Percentiles rank a stretch among this genome's conserved stretches.
Evolutionary conservation across 2,113 vertebrate species (phyloP).

Genomic region (Trochalopteron elliotii): DNA sequence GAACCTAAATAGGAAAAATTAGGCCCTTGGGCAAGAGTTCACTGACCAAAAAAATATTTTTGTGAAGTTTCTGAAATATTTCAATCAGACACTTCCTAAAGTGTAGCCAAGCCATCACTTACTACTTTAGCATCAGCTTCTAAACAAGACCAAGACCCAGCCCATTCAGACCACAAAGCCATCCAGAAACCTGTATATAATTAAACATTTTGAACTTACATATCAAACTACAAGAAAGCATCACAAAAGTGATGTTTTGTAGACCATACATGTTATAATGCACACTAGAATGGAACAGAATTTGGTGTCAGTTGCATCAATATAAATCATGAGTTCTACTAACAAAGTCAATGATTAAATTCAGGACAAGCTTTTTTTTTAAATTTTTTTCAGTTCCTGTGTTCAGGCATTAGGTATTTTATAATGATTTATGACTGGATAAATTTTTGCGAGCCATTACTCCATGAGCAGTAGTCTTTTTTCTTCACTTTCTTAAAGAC

Average conservation of each 20-base stretch:
- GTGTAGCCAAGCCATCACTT: background rate
- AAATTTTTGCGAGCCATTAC: background rate
- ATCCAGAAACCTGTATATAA: background rate
- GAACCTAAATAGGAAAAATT: background rate
- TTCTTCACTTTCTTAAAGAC: background rate
- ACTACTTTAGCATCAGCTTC: background rate
- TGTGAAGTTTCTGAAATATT: background rate
- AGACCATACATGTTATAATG: background rate
- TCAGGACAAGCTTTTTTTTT: background rate
- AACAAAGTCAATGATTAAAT: background rate
- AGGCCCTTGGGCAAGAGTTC: background rate
- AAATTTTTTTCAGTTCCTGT: background rate
- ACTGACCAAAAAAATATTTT: background rate
- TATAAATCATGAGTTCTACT: background rate
- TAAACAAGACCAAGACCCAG: background rate
- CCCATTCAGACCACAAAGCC: background rate
- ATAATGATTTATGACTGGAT: background rate
- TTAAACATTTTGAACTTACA: fast-evolving
- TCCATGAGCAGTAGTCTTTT: background rate
- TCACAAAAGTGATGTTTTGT: background rate
- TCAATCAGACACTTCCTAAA: background rate
- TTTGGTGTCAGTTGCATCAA: background rate
- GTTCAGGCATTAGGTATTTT: background rate
- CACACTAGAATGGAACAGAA: background rate
- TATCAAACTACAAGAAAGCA: background rate